These are phyloP conservation scores for Acleris emargana DNA, from an alignment of 2,888 invertebrate genomes.

Conservation along the genomic window DNA sequence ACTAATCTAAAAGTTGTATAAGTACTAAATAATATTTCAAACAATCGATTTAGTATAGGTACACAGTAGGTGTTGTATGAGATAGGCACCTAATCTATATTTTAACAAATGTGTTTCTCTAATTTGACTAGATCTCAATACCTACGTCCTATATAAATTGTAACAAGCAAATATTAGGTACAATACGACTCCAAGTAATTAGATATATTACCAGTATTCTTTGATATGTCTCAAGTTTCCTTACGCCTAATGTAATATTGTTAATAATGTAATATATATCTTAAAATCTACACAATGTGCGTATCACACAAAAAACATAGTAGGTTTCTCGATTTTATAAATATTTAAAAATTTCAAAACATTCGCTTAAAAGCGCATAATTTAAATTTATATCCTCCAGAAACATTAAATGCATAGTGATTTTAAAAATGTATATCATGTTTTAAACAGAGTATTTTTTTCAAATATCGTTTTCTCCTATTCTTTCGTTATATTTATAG, in stretches of 20 bases:
- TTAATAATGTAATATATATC: neutral
- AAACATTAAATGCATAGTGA: neutral
- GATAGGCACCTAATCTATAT: too few relatives aligned
- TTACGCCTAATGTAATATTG: constrained; percentile 11
- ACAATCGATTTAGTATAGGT: too few relatives aligned
- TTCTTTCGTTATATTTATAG: too few relatives aligned
- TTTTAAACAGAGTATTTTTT: too few relatives aligned
- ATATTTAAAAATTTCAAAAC: constrained; percentile 15
- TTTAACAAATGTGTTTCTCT: neutral
- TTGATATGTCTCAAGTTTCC: constrained; percentile 39
- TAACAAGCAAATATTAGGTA: neutral
- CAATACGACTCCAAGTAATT: neutral
- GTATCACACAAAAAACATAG: constrained; percentile 24
- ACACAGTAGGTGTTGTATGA: too few relatives aligned
- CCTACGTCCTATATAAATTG: neutral
- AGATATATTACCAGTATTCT: constrained; percentile 11
- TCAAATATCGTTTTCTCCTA: too few relatives aligned
- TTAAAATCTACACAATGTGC: constrained; percentile 30
- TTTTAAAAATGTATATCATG: too few relatives aligned
- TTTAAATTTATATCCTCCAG: neutral
- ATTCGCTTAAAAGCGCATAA: constrained; percentile 19
- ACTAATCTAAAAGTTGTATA: constrained; percentile 33
- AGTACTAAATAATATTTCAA: neutral
- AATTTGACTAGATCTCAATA: neutral
- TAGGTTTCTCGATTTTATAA: constrained; percentile 17